These are phyloP conservation scores for Hypomecis atomaria DNA, from an alignment of 2,888 invertebrate species.

Conservation along the genomic window DNA sequence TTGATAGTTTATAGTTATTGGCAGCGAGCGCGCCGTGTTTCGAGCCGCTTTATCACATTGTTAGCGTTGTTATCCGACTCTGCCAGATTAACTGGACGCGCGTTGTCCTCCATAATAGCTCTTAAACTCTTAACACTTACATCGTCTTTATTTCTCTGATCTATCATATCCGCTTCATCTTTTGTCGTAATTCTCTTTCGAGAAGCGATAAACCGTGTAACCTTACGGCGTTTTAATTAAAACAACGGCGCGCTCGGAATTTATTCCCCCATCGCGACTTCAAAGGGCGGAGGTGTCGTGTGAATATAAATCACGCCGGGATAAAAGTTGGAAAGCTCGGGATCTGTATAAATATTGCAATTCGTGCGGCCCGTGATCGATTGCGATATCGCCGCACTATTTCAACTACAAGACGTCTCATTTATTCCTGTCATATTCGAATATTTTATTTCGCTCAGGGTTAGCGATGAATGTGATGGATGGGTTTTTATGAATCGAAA, in stretches of 20 bases:
- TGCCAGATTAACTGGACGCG: constrained; percentile 77
- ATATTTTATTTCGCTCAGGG: constrained; percentile 60
- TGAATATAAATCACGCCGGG: constrained; percentile 77
- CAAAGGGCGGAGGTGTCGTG: constrained; percentile 79
- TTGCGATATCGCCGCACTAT: constrained; percentile 72
- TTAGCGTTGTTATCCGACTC: constrained; percentile 81
- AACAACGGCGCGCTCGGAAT: constrained; percentile 70
- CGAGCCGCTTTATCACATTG: constrained; percentile 81
- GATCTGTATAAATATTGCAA: constrained; percentile 78
- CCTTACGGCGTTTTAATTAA: constrained; percentile 78
- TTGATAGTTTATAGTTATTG: constrained; percentile 85
- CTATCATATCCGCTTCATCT: constrained; percentile 42
- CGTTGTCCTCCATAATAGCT: constrained; percentile 67
- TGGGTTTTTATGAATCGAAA: constrained; percentile 58
- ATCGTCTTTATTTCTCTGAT: constrained; percentile 53
- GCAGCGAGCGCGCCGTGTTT: constrained; percentile 79
- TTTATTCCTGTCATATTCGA: constrained; percentile 75
- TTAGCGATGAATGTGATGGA: constrained; percentile 53
- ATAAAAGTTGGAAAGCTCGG: constrained; percentile 69
- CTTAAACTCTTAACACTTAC: constrained; percentile 60
- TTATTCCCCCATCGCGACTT: constrained; percentile 76
- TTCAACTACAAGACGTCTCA: constrained; percentile 74
- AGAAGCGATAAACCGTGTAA: constrained; percentile 56
- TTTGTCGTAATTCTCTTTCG: constrained; percentile 37
- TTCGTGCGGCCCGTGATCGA: constrained; percentile 73